Evolutionary conservation across 2,888 invertebrate species (phyloP).

Genomic region (Chrysina gloriosa): DNA sequence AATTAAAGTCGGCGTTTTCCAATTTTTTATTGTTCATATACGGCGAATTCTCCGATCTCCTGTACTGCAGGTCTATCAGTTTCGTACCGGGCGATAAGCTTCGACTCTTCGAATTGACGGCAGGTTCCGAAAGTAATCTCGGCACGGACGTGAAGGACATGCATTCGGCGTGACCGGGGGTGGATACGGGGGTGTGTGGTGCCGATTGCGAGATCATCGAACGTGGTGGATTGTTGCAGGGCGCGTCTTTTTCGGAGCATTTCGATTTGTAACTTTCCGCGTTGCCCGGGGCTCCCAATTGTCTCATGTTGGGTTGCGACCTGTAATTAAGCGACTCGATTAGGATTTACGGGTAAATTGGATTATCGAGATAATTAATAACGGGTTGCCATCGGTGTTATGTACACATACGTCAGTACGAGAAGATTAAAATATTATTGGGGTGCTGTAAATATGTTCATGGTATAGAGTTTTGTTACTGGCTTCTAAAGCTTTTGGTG

Average conservation of each 20-base stretch:
- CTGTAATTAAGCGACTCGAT: constrained; percentile 49
- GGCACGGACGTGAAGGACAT: constrained; percentile 58
- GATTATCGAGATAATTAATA: no score
- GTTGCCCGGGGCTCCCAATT: constrained; percentile 61
- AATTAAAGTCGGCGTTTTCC: constrained; percentile 43
- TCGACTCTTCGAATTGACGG: constrained; percentile 51
- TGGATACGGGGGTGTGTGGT: constrained; percentile 64
- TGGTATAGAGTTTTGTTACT: no score
- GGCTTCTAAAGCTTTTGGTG: no score
- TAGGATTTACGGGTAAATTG: neutral
- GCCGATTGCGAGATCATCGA: constrained; percentile 63
- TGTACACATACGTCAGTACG: no score
- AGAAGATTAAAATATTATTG: no score
- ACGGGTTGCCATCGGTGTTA: no score
- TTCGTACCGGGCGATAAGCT: constrained; percentile 53
- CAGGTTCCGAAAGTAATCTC: constrained; percentile 62
- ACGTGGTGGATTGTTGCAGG: constrained; percentile 55
- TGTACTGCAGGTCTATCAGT: constrained; percentile 48
- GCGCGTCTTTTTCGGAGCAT: constrained; percentile 59
- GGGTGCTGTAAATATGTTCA: no score
- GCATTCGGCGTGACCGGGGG: constrained; percentile 58
- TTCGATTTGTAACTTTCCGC: constrained; percentile 60
- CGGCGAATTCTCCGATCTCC: constrained; percentile 51
- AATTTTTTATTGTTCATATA: constrained; percentile 49
- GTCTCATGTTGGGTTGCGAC: constrained; percentile 64